Base-by-base conservation (phyloP, 2,113 vertebrate species). In the Chrysochloris asiatica region DNA sequence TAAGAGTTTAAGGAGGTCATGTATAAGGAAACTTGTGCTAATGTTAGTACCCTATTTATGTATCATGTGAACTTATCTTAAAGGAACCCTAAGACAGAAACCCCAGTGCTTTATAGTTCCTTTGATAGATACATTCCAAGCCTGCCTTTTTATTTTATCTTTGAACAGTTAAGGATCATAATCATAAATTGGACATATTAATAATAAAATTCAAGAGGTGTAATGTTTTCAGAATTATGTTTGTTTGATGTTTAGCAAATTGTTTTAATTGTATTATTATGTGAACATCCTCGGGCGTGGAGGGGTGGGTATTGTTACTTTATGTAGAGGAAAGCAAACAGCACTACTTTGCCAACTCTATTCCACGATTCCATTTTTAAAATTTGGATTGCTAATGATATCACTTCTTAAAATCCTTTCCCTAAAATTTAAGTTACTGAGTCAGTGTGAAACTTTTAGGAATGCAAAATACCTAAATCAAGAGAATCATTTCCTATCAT, bases 1-100 rank as follows among this genome's bases (percentile, higher is more conserved):
- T 80, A 8, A 87, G 87, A 79, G 52, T 86, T 73, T 81, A 65
- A 76, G 65, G 63, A 92, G 91, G 63, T 93, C 59, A 19, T 50
- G 67, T 45, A 56, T 67, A 76, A 92, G 82, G 56, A 90, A 95
- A 83, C 12, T 30, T 67, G 67, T 52, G 63, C 75, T 65, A 43
- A 56, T 67, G 63, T 26, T 21, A 9, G 67, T 50, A 50, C 61
- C n/a, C 76, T 43, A 36, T 79, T 30, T 84, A 61, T 47, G 36
- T 52, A 38, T 81, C 79, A 38, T 67, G 88, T 77, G 22, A 75
- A 79, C 41, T 69, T 91, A 84, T 86, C 52, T 88, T 82, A 86
- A 59, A 86, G 88, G 88, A 90, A 90, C 45, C 52, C 59, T 65
- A 71, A 84, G 38, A 90, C 72, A 50, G 47, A 77, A 45, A 73